phyloP scores from a whole-genome alignment of 2,797 vertebrate species.

The Leptodactylus fallax region DNA sequence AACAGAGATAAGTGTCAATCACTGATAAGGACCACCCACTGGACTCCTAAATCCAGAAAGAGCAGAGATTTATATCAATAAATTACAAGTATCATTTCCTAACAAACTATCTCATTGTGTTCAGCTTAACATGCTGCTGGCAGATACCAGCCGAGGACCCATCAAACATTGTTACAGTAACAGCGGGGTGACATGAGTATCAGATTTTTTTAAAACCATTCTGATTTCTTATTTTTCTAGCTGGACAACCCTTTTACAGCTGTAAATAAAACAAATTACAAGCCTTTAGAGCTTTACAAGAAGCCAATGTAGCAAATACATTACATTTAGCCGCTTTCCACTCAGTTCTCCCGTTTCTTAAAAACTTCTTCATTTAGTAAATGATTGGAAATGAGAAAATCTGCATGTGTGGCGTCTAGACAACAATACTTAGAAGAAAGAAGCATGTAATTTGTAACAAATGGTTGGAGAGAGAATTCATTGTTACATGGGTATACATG shows the following conservation, averaged over 20 bases:
- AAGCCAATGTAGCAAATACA: background rate
- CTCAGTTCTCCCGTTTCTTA: background rate
- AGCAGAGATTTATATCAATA: too few relatives aligned
- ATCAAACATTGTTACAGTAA: too few relatives aligned
- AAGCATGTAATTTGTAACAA: slow-evolving; percentile 15
- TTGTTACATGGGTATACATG: background rate
- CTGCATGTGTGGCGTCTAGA: background rate
- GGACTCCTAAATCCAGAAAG: too few relatives aligned
- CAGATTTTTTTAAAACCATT: background rate
- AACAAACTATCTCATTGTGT: too few relatives aligned
- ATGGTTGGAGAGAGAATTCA: background rate
- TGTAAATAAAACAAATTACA: background rate
- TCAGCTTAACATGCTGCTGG: too few relatives aligned
- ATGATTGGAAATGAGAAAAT: background rate
- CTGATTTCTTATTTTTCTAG: too few relatives aligned
- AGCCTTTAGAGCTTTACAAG: background rate
- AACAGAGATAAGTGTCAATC: too few relatives aligned
- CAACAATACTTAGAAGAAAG: background rate
- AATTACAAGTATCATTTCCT: too few relatives aligned
- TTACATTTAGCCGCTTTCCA: background rate
- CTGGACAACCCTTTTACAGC: too few relatives aligned
- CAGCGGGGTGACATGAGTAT: too few relatives aligned
- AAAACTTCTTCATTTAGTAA: background rate
- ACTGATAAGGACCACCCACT: too few relatives aligned
- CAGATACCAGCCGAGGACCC: too few relatives aligned